These are phyloP conservation scores for Trinorchestia longiramus DNA, from an alignment of 1,140 invertebrate species.

Conservation along the genomic window DNA sequence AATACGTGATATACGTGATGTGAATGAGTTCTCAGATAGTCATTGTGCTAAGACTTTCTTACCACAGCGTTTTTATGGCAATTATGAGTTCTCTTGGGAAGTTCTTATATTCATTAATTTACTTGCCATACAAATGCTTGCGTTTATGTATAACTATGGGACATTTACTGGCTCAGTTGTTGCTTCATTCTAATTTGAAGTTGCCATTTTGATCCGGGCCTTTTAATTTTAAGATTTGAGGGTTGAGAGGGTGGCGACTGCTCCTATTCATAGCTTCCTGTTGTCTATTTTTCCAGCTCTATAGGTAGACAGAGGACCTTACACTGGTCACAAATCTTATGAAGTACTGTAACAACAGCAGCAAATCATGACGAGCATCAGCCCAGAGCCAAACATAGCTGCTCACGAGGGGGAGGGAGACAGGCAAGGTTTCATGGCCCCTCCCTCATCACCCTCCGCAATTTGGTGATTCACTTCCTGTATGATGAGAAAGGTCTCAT, in stretches of 20 bases:
- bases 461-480: slow-evolving; percentile 7
- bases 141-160: not conserved
- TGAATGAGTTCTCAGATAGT: not conserved
- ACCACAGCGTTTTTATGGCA: not conserved
- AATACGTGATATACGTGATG: not conserved
- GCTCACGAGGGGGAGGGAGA: not conserved
- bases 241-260: not conserved
- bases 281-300: not conserved
- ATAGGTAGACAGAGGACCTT: not conserved
- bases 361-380: not conserved
- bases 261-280: not conserved
- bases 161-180: not conserved
- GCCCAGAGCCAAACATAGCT: not conserved
- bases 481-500: not conserved
- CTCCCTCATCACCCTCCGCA: not conserved
- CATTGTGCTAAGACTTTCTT: not conserved
- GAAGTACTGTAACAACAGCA: not conserved
- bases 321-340: not conserved
- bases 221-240: not conserved
- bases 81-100: not conserved
- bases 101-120: not conserved
- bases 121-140: not conserved
- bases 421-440: not conserved
- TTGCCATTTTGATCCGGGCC: not conserved
- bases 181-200: not conserved